These are phyloP conservation scores for Chaitophorus viminalis DNA, from an alignment of 2,888 invertebrate genomes.

Conservation along the genomic window DNA sequence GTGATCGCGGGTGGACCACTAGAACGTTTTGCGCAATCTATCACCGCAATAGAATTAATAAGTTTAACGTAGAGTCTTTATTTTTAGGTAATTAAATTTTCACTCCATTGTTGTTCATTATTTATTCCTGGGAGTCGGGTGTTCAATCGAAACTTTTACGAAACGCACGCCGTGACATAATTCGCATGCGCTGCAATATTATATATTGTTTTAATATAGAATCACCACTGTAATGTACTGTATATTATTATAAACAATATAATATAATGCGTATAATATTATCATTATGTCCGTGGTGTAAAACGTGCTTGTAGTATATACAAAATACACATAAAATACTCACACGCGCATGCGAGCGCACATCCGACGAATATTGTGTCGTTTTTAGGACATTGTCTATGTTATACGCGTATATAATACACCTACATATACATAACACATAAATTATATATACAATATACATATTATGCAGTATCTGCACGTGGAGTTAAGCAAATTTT, in stretches of 20 bases:
- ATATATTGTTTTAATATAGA: slow-evolving; percentile 18
- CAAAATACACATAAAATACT: background rate
- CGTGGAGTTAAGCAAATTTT: background rate
- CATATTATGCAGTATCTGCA: background rate
- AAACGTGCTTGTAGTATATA: background rate
- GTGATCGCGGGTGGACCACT: too few species aligned
- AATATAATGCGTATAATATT: background rate
- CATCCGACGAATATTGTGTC: background rate
- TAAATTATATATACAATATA: too few species aligned
- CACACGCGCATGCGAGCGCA: background rate
- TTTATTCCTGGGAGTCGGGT: background rate
- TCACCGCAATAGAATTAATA: too few species aligned
- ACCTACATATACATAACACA: too few species aligned
- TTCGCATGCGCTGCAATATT: background rate
- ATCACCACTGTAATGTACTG: background rate
- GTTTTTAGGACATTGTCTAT: background rate
- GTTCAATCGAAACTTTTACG: background rate
- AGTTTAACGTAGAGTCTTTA: too few species aligned
- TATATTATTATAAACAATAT: background rate
- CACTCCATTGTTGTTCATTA: background rate
- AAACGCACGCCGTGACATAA: slow-evolving; percentile 10
- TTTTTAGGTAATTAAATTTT: background rate
- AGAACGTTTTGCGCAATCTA: too few species aligned
- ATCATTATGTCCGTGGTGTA: background rate
- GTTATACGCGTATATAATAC: background rate